Evolutionary conservation across 2,113 vertebrate genomes (phyloP).

Genomic region (Mobula hypostoma): DNA sequence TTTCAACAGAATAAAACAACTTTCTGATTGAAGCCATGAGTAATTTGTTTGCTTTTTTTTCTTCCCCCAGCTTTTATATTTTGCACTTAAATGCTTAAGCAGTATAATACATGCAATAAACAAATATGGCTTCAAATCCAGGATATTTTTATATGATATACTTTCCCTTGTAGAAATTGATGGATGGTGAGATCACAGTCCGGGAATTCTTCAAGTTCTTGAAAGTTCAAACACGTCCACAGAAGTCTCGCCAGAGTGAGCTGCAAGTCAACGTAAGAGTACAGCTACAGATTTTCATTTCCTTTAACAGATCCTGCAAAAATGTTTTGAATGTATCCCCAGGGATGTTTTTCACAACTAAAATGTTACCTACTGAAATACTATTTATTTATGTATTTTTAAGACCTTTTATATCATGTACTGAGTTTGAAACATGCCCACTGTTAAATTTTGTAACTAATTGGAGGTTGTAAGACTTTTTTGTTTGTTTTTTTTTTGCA

Average conservation of each 20-base stretch:
- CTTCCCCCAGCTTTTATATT: background rate
- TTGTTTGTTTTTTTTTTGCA: background rate
- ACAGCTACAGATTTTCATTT: conserved; percentile 27
- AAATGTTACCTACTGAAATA: background rate
- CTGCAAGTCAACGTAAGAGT: conserved; percentile 67
- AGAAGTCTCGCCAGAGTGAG: conserved; percentile 76
- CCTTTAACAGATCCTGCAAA: background rate
- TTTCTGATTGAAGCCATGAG: background rate
- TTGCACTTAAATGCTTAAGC: too few species aligned
- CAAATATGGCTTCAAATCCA: background rate
- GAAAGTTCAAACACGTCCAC: conserved; percentile 73
- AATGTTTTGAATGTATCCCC: background rate
- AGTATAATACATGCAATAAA: background rate
- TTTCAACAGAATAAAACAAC: background rate
- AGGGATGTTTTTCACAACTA: background rate
- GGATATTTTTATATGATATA: background rate
- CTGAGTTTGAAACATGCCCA: background rate
- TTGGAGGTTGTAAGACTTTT: background rate
- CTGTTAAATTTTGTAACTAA: background rate
- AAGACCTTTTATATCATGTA: background rate
- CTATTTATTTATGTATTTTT: background rate
- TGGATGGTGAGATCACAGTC: conserved; percentile 71
- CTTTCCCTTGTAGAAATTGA: conserved; percentile 67
- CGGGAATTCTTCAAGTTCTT: conserved; percentile 82
- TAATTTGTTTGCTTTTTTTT: too few species aligned